Evolutionary conservation across 2,888 invertebrate genomes (phyloP).

Genomic region (Drosophila pseudotalamancana): DNA sequence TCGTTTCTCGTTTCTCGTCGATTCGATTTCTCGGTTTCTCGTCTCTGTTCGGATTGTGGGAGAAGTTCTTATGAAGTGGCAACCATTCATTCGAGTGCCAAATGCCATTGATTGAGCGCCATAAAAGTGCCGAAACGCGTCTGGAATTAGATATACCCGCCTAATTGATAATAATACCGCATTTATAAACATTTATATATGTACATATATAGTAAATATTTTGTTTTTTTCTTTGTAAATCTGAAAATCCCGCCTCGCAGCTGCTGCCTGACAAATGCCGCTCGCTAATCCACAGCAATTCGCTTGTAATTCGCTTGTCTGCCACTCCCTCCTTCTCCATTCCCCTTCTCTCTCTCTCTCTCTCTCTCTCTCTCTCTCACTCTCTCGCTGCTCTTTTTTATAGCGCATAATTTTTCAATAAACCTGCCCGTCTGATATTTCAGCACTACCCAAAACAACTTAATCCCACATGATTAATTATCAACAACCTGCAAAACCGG

Average conservation of each 20-base stretch:
- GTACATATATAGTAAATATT: no score
- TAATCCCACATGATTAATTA: constrained; percentile 79
- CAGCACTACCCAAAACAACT: constrained; percentile 39
- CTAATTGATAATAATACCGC: constrained; percentile 79
- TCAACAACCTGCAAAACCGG: constrained; percentile 58
- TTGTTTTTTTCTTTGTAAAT: no score
- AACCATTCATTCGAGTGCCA: constrained; percentile 64
- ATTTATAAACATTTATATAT: no score
- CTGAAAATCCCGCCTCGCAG: no score
- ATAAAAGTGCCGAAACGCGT: constrained; percentile 39
- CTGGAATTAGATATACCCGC: constrained; percentile 60
- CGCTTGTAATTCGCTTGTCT: constrained; percentile 18
- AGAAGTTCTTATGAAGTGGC: constrained; percentile 72
- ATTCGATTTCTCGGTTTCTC: background rate
- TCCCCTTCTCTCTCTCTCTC: background rate
- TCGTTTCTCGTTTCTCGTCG: background rate
- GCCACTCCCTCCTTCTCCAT: constrained; percentile 1
- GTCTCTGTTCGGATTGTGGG: constrained; percentile 47
- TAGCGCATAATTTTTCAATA: constrained; percentile 66
- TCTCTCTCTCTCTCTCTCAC: constrained; percentile 1
- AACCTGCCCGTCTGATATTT: constrained; percentile 65
- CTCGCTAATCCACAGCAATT: constrained; percentile 39
- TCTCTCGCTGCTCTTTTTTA: constrained; percentile 22
- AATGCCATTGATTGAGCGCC: constrained; percentile 64
- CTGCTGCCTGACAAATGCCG: constrained; percentile 2